Evolutionary conservation across 2,888 invertebrate species (phyloP), one percentile per base, ranked within the genome.

Genomic region (Toxonevra muliebris): DNA sequence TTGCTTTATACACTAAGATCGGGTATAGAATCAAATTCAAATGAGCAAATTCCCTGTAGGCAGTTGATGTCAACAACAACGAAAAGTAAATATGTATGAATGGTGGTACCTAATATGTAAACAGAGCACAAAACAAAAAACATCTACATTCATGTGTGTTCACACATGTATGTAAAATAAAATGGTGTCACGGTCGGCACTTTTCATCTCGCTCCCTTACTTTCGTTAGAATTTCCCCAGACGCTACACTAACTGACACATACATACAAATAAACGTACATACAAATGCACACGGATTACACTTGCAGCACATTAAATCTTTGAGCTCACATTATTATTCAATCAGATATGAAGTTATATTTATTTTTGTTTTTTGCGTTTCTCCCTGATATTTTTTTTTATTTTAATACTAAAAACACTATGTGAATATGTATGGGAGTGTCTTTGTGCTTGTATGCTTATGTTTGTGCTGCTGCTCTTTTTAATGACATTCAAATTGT

Each of bases 301-400:
- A 55, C 52, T 50, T 58, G 69, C 66, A 74, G 75, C 74, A 70
- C 76, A 80, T 80, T 79, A 77, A 77, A 78, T 75, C 76, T 75
- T 77, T 77, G 75, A 78, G 78, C 76, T 77, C 75, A 79, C 77
- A 79, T 79, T 79, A 79, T 79, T 79, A 80, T 80, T 79, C 80
- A 80, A 79, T 79, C 78, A 80, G 80, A 80, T 80, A 19, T 45
- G 40, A 15, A 20, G 13, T 52, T 52, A n/a, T 60, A 17, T 59
- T 57, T 13, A 54, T 54, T n/a, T 42, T 54, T 8, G 20, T 7
- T 7, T 30, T 30, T 30, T 30, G 30, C 30, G 7, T 30, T 52
- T 40, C 3, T 42, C 20, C 17, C 12, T 42, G 41, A 41, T 58
- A 15, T 43, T 48, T 19, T 13, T 53, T 17, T 4, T n/a, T n/a